Evolutionary conservation across 1,140 invertebrate species (phyloP).

Genomic region (Leguminivora glycinivorella): DNA sequence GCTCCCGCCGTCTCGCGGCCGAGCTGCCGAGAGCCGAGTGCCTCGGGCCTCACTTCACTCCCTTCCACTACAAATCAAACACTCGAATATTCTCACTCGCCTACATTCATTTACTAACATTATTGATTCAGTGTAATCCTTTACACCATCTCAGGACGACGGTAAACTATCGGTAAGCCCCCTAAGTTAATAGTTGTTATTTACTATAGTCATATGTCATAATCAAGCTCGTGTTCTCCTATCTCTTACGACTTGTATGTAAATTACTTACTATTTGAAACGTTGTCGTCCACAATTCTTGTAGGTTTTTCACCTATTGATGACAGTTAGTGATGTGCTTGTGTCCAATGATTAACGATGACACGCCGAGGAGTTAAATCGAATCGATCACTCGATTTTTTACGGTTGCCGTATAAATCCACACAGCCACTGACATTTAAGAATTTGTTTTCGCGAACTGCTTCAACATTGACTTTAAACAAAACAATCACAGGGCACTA

Average conservation of each 20-base stretch:
- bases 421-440: conserved; percentile 68
- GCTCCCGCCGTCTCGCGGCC: conserved; percentile 72
- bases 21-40: conserved; percentile 41
- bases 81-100: conserved; percentile 27
- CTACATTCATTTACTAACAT: conserved; percentile 28
- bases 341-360: conserved; percentile 54
- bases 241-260: conserved; percentile 32
- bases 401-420: conserved; percentile 50
- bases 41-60: conserved; percentile 54
- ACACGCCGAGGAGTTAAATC: conserved; percentile 61
- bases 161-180: background rate
- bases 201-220: conserved; percentile 13
- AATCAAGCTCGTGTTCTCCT: conserved; percentile 25
- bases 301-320: conserved; percentile 66
- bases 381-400: conserved; percentile 64
- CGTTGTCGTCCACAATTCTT: conserved; percentile 70
- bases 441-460: conserved; percentile 56
- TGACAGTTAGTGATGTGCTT: conserved; percentile 60
- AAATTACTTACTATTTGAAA: conserved; percentile 71
- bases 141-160: background rate
- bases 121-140: conserved; percentile 27
- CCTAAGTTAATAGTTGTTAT: background rate
- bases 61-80: conserved; percentile 11
- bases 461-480: conserved; percentile 67
- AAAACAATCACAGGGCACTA: conserved; percentile 75